Percentiles rank a stretch among this genome's conserved stretches.
Evolutionary conservation across 1,140 invertebrate species (phyloP).

Genomic region (Drosophila subobscura): DNA sequence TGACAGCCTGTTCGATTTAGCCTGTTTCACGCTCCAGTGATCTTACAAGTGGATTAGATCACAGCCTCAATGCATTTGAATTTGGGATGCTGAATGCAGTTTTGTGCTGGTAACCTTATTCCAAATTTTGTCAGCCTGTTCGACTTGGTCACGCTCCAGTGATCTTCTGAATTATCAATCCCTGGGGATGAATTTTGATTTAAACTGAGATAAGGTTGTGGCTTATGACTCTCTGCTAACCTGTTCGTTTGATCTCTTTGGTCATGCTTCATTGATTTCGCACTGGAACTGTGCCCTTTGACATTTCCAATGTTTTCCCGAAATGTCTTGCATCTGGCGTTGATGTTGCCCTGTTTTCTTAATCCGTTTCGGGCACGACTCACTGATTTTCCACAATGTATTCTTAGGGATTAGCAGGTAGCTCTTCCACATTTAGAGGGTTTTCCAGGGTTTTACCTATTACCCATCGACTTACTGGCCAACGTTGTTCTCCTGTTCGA

Average conservation of each 20-base stretch:
- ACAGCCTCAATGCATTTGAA: too few relatives aligned
- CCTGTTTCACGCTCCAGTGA: too few relatives aligned
- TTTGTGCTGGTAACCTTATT: conserved; percentile 11
- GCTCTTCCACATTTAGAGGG: not conserved
- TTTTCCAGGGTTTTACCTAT: not conserved
- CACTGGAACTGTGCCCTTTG: conserved; percentile 1
- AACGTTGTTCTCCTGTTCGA: conserved; percentile 28
- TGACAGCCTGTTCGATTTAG: too few relatives aligned
- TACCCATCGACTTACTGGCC: not conserved
- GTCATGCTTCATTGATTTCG: conserved; percentile 55
- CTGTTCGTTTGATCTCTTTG: conserved; percentile 45
- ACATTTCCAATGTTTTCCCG: not conserved
- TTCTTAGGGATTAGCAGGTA: not conserved
- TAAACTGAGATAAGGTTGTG: not conserved
- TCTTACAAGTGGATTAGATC: too few relatives aligned
- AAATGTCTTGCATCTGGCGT: not conserved
- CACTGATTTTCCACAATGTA: conserved; percentile 27
- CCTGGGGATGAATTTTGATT: not conserved
- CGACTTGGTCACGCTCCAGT: conserved; percentile 23
- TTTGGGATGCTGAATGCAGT: conserved; percentile 3
- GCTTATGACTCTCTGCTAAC: conserved; percentile 9
- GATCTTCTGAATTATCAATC: conserved; percentile 20
- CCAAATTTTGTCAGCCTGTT: conserved; percentile 37
- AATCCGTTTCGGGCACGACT: conserved; percentile 34
- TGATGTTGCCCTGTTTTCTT: conserved; percentile 41